A percentile compares a stretch with the other conserved stretches of the same genome.
Evolutionary conservation across 2,797 vertebrate genomes (phyloP).

Genomic region (Lutjanus campechanus): DNA sequence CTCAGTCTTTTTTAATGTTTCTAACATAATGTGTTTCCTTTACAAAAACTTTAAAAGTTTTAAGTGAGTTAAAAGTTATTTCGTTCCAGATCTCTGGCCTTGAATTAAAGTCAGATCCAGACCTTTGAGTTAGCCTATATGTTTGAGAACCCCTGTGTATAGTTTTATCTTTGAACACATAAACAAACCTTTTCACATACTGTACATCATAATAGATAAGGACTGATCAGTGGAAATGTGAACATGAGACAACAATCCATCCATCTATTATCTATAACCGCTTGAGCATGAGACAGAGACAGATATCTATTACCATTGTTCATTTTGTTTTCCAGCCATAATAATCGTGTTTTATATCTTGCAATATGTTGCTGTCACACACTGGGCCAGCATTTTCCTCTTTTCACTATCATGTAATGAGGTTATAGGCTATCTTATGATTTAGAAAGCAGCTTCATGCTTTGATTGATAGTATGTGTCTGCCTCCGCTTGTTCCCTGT

Average conservation of each 20-base stretch:
- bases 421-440: slow-evolving; percentile 29
- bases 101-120: no score
- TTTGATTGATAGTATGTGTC: slow-evolving; percentile 48
- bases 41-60: no score
- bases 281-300: not conserved
- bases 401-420: slow-evolving; percentile 27
- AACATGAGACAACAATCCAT: not conserved
- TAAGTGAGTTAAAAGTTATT: no score
- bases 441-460: slow-evolving; percentile 33
- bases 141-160: not conserved
- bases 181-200: not conserved
- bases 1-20: no score
- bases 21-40: no score
- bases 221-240: slow-evolving; percentile 2
- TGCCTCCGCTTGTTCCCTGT: slow-evolving; percentile 42
- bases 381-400: slow-evolving; percentile 8
- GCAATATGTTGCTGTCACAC: slow-evolving; percentile 9
- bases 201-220: not conserved
- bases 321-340: not conserved
- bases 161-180: not conserved
- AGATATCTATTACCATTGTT: not conserved
- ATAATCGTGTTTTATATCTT: slow-evolving; percentile 5
- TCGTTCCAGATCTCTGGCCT: no score
- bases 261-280: no score
- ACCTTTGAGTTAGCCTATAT: no score